These are phyloP conservation scores for Manis pentadactyla DNA, from an alignment of 2,797 vertebrate species.

Conservation along the genomic window DNA sequence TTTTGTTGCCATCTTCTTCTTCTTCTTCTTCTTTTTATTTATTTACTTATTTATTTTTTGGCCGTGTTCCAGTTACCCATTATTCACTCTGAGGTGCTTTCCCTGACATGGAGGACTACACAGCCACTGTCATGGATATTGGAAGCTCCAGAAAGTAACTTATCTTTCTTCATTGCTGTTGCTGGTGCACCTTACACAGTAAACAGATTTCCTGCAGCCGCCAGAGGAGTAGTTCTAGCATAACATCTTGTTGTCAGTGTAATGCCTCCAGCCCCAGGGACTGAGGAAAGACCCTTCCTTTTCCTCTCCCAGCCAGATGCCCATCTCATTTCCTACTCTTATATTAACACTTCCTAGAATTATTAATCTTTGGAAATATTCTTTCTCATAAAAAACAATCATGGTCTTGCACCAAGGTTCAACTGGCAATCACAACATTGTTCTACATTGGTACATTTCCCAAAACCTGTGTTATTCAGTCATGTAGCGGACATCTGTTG, in stretches of 20 bases:
- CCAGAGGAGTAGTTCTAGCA: not conserved
- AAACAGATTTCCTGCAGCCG: not conserved
- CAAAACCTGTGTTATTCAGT: slow-evolving; percentile 52
- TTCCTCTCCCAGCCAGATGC: not conserved
- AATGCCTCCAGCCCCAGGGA: not conserved
- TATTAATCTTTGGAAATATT: slow-evolving; percentile 24
- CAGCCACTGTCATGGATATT: no score
- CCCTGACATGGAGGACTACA: not conserved
- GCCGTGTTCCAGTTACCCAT: not conserved
- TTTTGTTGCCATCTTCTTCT: not conserved
- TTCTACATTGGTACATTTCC: slow-evolving; percentile 49
- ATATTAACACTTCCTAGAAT: slow-evolving; percentile 3
- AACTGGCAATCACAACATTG: not conserved
- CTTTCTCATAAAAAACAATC: not conserved
- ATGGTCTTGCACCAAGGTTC: not conserved
- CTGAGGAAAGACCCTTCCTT: not conserved
- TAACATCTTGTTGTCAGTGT: not conserved
- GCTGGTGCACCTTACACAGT: not conserved
- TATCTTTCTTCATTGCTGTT: not conserved
- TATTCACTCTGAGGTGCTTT: not conserved
- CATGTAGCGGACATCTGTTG: slow-evolving; percentile 70
- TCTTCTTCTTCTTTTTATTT: no score
- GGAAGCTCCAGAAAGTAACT: not conserved
- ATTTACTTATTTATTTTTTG: not conserved
- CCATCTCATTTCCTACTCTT: not conserved